A percentile compares a stretch with the other conserved stretches of the same genome.
These are phyloP conservation scores for Rugalucina vietnamica DNA, from an alignment of 2,888 invertebrate genomes.

Conservation along the genomic window DNA sequence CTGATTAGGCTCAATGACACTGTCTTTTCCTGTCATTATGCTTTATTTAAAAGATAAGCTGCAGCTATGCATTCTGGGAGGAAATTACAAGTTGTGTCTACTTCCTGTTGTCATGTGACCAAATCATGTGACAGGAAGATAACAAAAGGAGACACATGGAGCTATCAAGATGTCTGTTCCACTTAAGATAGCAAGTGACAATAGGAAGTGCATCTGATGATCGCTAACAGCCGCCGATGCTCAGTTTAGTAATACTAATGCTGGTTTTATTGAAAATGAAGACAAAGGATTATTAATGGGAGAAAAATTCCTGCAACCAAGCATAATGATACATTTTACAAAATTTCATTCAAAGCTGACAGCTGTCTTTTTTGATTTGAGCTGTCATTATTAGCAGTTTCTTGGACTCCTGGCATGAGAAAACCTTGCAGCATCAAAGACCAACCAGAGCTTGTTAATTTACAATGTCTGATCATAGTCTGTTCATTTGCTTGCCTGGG, in stretches of 20 bases:
- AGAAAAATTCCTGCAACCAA: background rate
- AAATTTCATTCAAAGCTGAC: too few relatives aligned
- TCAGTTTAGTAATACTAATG: background rate
- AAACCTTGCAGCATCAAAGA: too few relatives aligned
- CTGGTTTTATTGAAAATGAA: background rate
- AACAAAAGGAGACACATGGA: background rate
- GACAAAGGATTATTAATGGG: background rate
- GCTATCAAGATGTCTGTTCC: background rate
- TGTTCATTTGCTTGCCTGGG: too few relatives aligned
- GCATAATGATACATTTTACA: background rate
- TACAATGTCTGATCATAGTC: too few relatives aligned
- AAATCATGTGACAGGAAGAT: slow-evolving; percentile 46
- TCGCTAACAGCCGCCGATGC: background rate
- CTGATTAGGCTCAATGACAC: too few relatives aligned
- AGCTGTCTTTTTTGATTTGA: too few relatives aligned
- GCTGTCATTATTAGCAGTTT: too few relatives aligned
- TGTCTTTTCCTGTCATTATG: too few relatives aligned
- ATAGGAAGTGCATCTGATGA: background rate
- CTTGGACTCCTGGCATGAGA: too few relatives aligned
- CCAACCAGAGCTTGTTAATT: too few relatives aligned
- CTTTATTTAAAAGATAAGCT: background rate
- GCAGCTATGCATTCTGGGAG: background rate
- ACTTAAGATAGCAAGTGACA: background rate
- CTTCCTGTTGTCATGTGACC: slow-evolving; percentile 41
- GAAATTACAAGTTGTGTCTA: slow-evolving; percentile 48